phyloP scores from a whole-genome alignment of 2,797 vertebrate genomes.

The Phoebastria nigripes region DNA sequence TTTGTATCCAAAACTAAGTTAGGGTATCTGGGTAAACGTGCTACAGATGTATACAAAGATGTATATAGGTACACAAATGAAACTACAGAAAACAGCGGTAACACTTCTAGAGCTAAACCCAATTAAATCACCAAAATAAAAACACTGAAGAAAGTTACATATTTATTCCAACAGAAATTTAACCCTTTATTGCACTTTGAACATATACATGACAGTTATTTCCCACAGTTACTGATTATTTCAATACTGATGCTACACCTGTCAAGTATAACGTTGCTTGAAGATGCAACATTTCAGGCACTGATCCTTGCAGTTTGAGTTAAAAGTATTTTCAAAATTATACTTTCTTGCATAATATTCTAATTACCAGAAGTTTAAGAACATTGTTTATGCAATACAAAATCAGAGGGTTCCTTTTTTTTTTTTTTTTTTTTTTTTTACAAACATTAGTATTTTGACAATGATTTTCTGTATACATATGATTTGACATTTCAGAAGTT shows the following conservation, averaged over 20 bases:
- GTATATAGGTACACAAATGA: rapidly evolving
- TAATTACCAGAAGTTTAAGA: neutral
- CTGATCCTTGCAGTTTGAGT: neutral
- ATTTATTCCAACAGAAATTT: neutral
- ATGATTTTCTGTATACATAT: neutral
- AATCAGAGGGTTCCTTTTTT: neutral
- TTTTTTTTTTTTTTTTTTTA: neutral
- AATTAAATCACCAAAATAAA: neutral
- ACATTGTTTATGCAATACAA: neutral
- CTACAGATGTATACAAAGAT: rapidly evolving
- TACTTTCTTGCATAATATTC: neutral
- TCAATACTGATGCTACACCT: neutral
- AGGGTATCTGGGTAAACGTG: rapidly evolving
- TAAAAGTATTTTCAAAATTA: slow-evolving; percentile 14
- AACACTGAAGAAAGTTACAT: neutral
- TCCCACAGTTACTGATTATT: neutral
- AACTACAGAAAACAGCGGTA: rapidly evolving
- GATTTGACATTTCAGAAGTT: neutral
- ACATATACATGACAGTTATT: neutral
- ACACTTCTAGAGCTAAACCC: neutral
- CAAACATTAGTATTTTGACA: neutral
- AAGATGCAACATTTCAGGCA: neutral
- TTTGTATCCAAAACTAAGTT: too few species aligned
- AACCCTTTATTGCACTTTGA: slow-evolving; percentile 57
- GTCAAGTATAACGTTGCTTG: neutral